Percentiles rank a stretch among this genome's conserved stretches.
Conservation (phyloP, 1,140 invertebrate genomes). For the Hycleus cichorii region DNA sequence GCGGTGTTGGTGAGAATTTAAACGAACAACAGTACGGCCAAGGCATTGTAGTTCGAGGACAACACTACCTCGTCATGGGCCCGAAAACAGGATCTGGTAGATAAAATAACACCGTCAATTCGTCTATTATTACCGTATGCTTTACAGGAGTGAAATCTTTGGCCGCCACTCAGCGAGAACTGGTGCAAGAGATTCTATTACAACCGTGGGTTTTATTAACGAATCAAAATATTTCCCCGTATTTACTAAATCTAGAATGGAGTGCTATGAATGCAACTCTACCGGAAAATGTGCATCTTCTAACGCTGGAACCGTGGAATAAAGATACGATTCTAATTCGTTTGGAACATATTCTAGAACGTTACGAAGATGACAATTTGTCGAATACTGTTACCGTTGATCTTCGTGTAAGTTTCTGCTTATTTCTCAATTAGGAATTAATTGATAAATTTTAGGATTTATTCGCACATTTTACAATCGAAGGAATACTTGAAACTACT, state of each 20-base stretch:
- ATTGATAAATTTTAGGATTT: constrained; percentile 22
- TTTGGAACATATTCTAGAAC: constrained; percentile 66
- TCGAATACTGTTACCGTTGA: constrained; percentile 50
- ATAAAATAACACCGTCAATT: background rate
- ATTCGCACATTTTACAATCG: constrained; percentile 22
- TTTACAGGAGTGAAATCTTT: background rate
- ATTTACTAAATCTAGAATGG: constrained; percentile 36
- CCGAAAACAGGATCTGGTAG: background rate
- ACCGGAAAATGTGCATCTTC: constrained; percentile 59
- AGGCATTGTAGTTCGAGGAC: constrained; percentile 65
- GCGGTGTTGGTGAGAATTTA: background rate
- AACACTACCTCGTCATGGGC: constrained; percentile 45
- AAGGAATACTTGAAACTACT: constrained; percentile 20
- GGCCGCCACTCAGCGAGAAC: constrained; percentile 13
- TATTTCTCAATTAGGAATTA: background rate
- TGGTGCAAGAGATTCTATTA: constrained; percentile 19
- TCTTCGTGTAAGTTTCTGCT: constrained; percentile 14
- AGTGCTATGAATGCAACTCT: constrained; percentile 43
- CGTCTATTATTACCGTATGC: no score
- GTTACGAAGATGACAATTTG: constrained; percentile 49
- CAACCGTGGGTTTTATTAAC: constrained; percentile 20
- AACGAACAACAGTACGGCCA: constrained; percentile 62
- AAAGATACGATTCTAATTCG: constrained; percentile 50
- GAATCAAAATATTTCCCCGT: background rate
- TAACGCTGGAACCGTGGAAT: constrained; percentile 62